Percentiles rank a stretch among this genome's conserved stretches.
Conservation (phyloP, 2,797 vertebrate species). For the Catharus ustulatus region DNA sequence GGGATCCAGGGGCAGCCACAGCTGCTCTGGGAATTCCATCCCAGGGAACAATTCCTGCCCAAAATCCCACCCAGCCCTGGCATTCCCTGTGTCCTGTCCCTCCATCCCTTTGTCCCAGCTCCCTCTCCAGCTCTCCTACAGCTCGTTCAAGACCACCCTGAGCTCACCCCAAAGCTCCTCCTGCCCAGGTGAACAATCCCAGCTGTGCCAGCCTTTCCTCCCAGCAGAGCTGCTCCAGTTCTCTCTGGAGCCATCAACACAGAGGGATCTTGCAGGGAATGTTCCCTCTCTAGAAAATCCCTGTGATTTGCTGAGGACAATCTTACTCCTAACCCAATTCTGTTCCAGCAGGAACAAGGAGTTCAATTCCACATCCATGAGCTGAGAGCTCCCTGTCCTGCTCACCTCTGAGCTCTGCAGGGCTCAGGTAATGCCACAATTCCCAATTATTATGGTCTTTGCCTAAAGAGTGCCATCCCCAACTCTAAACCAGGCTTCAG, state of each 20-base stretch:
- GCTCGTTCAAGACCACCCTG: accelerated
- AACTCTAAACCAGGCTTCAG: neutral
- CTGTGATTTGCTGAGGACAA: neutral
- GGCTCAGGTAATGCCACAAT: neutral
- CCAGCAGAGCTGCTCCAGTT: neutral
- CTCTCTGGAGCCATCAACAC: neutral
- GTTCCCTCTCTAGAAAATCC: neutral
- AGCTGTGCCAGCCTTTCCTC: neutral
- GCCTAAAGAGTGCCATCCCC: neutral
- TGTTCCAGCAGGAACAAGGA: accelerated
- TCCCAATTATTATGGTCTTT: neutral
- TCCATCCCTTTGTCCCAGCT: neutral
- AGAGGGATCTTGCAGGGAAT: neutral
- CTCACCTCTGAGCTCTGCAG: neutral
- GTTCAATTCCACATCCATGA: accelerated
- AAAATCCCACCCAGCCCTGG: neutral
- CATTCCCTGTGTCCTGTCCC: neutral
- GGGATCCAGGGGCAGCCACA: neutral
- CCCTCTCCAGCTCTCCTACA: accelerated
- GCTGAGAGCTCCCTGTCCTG: neutral
- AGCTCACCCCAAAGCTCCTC: neutral
- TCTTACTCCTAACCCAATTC: neutral
- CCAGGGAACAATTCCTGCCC: neutral
- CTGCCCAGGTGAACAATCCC: neutral
- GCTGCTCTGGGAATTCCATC: neutral